phyloP scores from a whole-genome alignment of 2,113 vertebrate species.

The Serinus canaria region DNA sequence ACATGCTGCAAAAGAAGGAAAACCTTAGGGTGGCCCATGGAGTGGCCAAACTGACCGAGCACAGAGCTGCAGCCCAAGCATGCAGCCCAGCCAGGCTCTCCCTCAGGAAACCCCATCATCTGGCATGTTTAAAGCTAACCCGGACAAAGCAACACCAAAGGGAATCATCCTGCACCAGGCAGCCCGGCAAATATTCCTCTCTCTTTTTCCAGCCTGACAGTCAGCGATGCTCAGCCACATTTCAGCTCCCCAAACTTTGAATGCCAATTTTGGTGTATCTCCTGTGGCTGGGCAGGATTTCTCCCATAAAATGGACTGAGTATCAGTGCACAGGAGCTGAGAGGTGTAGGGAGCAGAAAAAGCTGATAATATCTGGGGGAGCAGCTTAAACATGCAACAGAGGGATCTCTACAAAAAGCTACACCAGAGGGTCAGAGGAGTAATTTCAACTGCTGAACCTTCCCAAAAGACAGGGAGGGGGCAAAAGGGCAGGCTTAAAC shows the following conservation, averaged over 20 bases:
- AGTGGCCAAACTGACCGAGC: accelerated
- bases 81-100: not conserved
- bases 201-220: not conserved
- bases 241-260: not conserved
- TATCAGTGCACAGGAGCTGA: not conserved
- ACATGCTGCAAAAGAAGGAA: not conserved
- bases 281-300: not conserved
- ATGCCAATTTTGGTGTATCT: not conserved
- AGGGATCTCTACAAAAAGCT: not conserved
- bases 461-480: not conserved
- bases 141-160: not conserved
- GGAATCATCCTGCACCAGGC: not conserved
- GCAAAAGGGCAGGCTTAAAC: not conserved
- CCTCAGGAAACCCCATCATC: not conserved
- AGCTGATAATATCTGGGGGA: not conserved
- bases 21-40: not conserved
- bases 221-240: not conserved
- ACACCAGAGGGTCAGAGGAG: not conserved
- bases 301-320: not conserved
- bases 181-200: not conserved
- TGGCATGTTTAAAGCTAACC: not conserved
- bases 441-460: not conserved
- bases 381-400: not conserved
- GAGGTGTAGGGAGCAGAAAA: not conserved
- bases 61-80: not conserved